Percentiles rank a stretch among this genome's conserved stretches.
Conservation (phyloP, 2,888 invertebrate genomes). For the Meiosimyza platycephala region DNA sequence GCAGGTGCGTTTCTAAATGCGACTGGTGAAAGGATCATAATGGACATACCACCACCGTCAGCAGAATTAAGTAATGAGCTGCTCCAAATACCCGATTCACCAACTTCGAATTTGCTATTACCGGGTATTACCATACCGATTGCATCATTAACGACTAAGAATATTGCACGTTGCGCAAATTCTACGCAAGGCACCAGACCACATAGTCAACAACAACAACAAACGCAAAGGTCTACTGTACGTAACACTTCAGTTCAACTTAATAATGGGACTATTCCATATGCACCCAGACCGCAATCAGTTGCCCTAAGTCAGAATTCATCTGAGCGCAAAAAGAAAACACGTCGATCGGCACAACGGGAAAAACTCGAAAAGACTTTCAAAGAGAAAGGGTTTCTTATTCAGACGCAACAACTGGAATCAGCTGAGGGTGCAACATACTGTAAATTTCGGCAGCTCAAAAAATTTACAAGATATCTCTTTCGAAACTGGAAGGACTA, state of each 20-base stretch:
- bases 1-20: conserved; percentile 68
- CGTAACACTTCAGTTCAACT: conserved; percentile 31
- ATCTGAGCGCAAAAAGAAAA: conserved; percentile 73
- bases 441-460: conserved; percentile 89
- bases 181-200: conserved; percentile 8
- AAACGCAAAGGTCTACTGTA: conserved; percentile 16
- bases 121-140: conserved; percentile 40
- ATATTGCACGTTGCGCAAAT: conserved; percentile 41
- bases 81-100: conserved; percentile 62
- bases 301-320: conserved; percentile 51
- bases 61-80: conserved; percentile 63
- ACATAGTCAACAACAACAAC: not conserved
- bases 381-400: conserved; percentile 91
- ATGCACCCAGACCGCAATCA: conserved; percentile 20
- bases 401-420: conserved; percentile 92
- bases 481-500: conserved; percentile 95
- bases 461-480: conserved; percentile 91
- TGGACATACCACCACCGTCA: conserved; percentile 63
- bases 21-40: conserved; percentile 68
- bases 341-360: conserved; percentile 83
- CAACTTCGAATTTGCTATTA: conserved; percentile 54
- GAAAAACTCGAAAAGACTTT: conserved; percentile 93
- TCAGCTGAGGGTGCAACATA: conserved; percentile 94
- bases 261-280: conserved; percentile 28
- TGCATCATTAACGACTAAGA: conserved; percentile 36